Percentiles rank a stretch among this genome's conserved stretches.
phyloP scores from a whole-genome alignment of 2,888 invertebrate genomes.

The Hartigia nigra region DNA sequence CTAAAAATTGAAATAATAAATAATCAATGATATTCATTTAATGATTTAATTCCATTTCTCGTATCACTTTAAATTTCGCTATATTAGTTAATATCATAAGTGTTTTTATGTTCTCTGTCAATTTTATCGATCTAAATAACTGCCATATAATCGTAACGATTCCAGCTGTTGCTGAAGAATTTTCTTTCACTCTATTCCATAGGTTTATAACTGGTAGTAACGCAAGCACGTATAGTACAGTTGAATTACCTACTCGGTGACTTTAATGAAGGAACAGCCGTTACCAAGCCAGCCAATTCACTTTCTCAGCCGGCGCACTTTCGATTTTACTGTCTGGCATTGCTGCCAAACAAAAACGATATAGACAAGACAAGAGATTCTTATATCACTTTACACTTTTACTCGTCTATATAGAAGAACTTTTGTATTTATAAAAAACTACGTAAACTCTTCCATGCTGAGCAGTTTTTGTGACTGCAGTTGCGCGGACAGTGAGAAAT shows the following conservation, averaged over 20 bases:
- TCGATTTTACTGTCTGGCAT: constrained; percentile 50
- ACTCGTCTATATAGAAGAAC: not conserved
- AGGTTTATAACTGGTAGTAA: not conserved
- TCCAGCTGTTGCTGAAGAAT: not conserved
- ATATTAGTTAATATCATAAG: not conserved
- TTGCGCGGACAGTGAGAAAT: not conserved
- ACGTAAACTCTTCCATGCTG: not conserved
- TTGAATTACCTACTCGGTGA: not conserved
- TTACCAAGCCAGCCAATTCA: constrained; percentile 43
- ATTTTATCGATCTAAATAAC: not conserved
- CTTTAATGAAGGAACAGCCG: constrained; percentile 11
- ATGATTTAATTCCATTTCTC: not conserved
- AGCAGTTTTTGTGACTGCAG: not conserved
- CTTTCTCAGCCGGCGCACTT: constrained; percentile 56
- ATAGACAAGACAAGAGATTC: not conserved
- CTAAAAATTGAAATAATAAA: not conserved
- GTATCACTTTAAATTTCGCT: not conserved
- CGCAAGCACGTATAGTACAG: not conserved
- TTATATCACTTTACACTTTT: not conserved
- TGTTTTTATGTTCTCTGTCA: not conserved
- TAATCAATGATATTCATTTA: not conserved
- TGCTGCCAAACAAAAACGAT: constrained; percentile 8
- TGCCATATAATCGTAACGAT: not conserved
- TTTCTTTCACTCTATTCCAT: not conserved
- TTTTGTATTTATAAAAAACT: not conserved